Base-by-base conservation (phyloP, 2,113 vertebrate species). In the Rhagologus leucostigma region DNA sequence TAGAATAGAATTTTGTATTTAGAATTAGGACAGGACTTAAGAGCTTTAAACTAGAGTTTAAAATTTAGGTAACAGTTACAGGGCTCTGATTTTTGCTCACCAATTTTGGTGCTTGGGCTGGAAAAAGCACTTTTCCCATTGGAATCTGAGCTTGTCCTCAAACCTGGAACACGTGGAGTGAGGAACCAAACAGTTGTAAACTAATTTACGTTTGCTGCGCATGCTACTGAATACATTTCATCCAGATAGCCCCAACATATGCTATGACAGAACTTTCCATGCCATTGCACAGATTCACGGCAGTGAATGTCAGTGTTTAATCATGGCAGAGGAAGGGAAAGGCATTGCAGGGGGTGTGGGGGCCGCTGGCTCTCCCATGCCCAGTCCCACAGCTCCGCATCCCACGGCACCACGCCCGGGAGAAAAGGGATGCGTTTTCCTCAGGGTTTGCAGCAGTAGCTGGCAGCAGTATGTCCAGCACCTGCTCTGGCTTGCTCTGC, bases 321-420 rank as follows among this genome's bases (percentile, higher is more conserved):
- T 19, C 4, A 2, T 1, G 3, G 41, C 60, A 46, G 70, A 75
- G 56, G 41, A 80, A 32, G 46, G 53, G 22, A 60, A 22, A 17
- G 44, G 33, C 29, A 22, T 21, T 1, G 0, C 44, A 49, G 55
- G 67, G 46, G 52, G 8, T 6, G 8, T 23, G 74, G 52, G 53
- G 24, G 29, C 46, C 32, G n/a, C 3, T 49, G 26, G 11, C 35
- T 78, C 12, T 75, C 27, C n/a, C 1, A 0, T 80, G 46, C 44
- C 37, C 53, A 56, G 30, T 39, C 26, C 16, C 57, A 9, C n/a
- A 7, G 35, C 60, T 41, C 62, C 3, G 1, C 0, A 0, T 46
- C 49, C 13, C 32, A 8, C 0, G 3, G 35, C 26, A 14, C 62
- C 32, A 3, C 0, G 0, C 20, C 16, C 0, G 0, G 22, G 50